Conservation (phyloP, 2,797 vertebrate species). For the Saguinus oedipus region DNA sequence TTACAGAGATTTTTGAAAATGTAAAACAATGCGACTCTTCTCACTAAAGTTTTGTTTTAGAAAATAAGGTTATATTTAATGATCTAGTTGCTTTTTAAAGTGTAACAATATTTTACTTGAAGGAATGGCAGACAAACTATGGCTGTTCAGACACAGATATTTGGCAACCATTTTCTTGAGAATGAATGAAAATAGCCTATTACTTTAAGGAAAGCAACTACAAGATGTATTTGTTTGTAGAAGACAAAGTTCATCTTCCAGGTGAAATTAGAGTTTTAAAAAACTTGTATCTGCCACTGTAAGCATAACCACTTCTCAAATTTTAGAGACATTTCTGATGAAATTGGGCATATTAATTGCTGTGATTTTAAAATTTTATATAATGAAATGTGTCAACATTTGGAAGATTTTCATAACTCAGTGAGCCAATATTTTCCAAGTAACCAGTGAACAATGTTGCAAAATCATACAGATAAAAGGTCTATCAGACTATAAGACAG, state of each 20-base stretch:
- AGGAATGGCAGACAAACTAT: background rate
- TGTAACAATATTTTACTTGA: background rate
- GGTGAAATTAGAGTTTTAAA: slow-evolving; percentile 27
- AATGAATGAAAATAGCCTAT: background rate
- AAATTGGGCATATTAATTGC: slow-evolving; percentile 1
- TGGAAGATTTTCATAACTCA: background rate
- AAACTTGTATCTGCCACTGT: background rate
- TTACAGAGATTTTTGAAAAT: background rate
- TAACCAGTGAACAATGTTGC: background rate
- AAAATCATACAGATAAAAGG: background rate
- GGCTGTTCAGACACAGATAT: background rate
- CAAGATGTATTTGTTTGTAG: background rate
- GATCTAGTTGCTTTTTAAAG: background rate
- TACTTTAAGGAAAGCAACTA: background rate
- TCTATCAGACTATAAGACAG: background rate
- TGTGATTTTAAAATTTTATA: background rate
- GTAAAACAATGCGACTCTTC: background rate
- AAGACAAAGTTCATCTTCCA: background rate
- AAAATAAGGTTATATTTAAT: slow-evolving; percentile 3
- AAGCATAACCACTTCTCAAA: background rate
- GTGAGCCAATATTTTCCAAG: background rate
- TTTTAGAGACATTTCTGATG: slow-evolving; percentile 22
- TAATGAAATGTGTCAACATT: background rate
- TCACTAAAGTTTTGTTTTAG: background rate
- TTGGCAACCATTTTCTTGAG: background rate